Evolutionary conservation across 2,113 vertebrate species (phyloP).

Genomic region (Notarius quadriscutis): DNA sequence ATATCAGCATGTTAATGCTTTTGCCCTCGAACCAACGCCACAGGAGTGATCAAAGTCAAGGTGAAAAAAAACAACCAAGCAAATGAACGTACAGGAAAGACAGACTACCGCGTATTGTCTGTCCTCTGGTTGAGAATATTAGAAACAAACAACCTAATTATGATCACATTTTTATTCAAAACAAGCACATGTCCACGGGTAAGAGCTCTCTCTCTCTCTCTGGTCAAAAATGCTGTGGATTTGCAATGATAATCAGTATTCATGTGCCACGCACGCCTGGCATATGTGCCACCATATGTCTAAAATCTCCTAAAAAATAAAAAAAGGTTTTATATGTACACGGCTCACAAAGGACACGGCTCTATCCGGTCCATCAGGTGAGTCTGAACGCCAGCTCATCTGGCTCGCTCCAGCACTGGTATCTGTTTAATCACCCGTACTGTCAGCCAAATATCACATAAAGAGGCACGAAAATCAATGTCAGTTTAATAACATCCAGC

Average conservation of each 20-base stretch:
- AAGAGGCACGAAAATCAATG: slow-evolving; percentile 39
- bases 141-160: slow-evolving; percentile 49
- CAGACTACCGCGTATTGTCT: not conserved
- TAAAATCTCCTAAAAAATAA: slow-evolving; percentile 46
- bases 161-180: slow-evolving; percentile 50
- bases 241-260: slow-evolving; percentile 61
- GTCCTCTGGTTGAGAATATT: slow-evolving; percentile 15
- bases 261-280: slow-evolving; percentile 51
- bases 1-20: slow-evolving; percentile 29
- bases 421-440: slow-evolving; percentile 27
- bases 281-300: slow-evolving; percentile 66
- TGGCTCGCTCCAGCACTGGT: slow-evolving; percentile 23
- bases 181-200: slow-evolving; percentile 36
- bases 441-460: slow-evolving; percentile 22
- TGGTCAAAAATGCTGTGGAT: slow-evolving; percentile 51
- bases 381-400: slow-evolving; percentile 9
- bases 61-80: not conserved
- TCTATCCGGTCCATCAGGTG: slow-evolving; percentile 30
- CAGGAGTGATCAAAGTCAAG: slow-evolving; percentile 29
- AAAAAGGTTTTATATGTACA: slow-evolving; percentile 46
- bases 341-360: slow-evolving; percentile 41
- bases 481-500: slow-evolving; percentile 47
- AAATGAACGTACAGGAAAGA: not conserved
- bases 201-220: slow-evolving; percentile 29
- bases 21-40: slow-evolving; percentile 1